Evolutionary conservation across 1,140 invertebrate species (phyloP).

Genomic region (Heliothis subflexa): DNA sequence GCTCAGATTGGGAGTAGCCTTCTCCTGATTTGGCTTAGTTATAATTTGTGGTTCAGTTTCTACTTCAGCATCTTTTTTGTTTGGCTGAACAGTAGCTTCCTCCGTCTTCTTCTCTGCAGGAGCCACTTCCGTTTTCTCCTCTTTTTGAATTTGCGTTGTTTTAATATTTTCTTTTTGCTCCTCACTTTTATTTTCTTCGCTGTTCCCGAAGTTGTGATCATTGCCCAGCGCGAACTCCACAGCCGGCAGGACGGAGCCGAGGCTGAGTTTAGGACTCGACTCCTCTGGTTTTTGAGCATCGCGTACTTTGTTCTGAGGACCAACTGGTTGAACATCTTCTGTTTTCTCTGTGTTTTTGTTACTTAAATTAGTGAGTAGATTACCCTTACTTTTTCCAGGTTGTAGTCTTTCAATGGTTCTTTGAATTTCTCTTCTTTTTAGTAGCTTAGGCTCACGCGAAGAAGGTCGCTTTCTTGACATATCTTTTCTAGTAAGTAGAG

Average conservation of each 20-base stretch:
- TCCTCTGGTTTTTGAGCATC: conserved; percentile 87
- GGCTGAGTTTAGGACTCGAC: conserved; percentile 91
- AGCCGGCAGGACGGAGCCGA: conserved; percentile 92
- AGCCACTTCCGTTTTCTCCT: conserved; percentile 57
- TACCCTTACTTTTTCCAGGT: conserved; percentile 94
- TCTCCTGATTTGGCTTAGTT: conserved; percentile 85
- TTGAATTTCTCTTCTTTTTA: conserved; percentile 91
- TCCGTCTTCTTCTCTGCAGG: conserved; percentile 62
- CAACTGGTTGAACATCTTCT: conserved; percentile 83
- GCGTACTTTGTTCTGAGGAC: conserved; percentile 82
- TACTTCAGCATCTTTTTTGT: conserved; percentile 81
- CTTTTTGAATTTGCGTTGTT: conserved; percentile 54
- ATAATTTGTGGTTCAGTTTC: conserved; percentile 73
- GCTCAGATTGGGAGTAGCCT: conserved; percentile 94
- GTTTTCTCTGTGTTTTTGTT: conserved; percentile 80
- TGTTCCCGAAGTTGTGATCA: conserved; percentile 87
- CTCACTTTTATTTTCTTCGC: conserved; percentile 74
- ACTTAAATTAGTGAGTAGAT: conserved; percentile 88
- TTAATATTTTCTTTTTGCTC: conserved; percentile 61
- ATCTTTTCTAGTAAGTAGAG: conserved; percentile 71
- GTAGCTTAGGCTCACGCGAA: conserved; percentile 78
- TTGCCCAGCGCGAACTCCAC: conserved; percentile 87
- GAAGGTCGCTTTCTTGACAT: conserved; percentile 78
- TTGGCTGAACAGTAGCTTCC: conserved; percentile 60
- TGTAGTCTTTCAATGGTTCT: conserved; percentile 93